These are phyloP conservation scores for Squalus acanthias DNA, from an alignment of 2,797 vertebrate species.

Conservation along the genomic window DNA sequence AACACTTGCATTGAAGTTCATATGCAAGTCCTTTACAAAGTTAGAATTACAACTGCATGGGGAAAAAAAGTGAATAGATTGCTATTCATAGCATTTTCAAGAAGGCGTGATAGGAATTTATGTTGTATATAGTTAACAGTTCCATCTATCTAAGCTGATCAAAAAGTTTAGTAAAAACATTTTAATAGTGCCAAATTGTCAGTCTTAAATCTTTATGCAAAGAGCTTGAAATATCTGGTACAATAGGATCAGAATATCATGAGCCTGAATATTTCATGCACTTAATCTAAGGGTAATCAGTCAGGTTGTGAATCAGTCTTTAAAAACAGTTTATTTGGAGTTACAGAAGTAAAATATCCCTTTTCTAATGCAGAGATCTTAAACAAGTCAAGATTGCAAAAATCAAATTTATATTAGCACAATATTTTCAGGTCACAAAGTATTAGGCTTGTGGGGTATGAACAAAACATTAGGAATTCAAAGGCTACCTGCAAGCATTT, in stretches of 20 bases:
- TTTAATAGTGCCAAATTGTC: no score
- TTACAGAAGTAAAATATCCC: background rate
- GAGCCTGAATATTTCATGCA: background rate
- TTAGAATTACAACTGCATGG: no score
- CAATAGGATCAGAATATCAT: background rate
- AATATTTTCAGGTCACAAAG: background rate
- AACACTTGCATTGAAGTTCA: no score
- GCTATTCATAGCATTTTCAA: no score
- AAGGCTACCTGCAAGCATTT: background rate
- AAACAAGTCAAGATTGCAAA: background rate
- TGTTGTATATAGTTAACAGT: no score
- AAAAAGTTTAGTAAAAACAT: no score
- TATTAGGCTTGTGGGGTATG: no score
- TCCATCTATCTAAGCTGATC: no score
- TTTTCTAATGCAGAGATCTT: background rate
- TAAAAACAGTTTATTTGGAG: conserved; percentile 25
- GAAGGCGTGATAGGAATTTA: no score
- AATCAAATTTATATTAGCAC: background rate
- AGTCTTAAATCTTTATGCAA: background rate
- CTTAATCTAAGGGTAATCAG: background rate
- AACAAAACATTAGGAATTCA: background rate
- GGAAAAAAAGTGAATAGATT: no score
- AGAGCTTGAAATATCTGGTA: background rate
- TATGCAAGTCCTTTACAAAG: no score
- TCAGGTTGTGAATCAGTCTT: background rate